phyloP scores from a whole-genome alignment of 2,888 invertebrate genomes.

The Plusia festucae region DNA sequence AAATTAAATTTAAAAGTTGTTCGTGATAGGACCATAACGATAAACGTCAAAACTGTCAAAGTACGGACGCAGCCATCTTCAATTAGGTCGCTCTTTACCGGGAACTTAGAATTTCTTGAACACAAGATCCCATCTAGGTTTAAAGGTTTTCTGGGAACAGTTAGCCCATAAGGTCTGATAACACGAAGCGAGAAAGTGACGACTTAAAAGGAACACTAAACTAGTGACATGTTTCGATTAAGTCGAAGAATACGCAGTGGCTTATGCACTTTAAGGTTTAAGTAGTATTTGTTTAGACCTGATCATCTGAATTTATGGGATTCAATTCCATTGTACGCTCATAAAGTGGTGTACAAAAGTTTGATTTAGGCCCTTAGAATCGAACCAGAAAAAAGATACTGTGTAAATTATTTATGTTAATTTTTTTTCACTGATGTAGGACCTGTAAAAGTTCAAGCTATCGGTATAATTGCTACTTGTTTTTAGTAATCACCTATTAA shows the following conservation, averaged over 20 bases:
- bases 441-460: too few species aligned
- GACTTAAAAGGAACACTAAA: slow-evolving; percentile 12
- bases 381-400: too few species aligned
- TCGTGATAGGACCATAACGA: neutral
- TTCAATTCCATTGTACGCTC: too few species aligned
- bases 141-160: slow-evolving; percentile 49
- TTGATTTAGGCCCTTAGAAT: too few species aligned
- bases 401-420: too few species aligned
- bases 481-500: too few species aligned
- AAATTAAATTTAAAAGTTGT: neutral
- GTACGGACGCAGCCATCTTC: neutral
- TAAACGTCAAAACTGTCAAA: slow-evolving; percentile 2
- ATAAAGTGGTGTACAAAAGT: too few species aligned
- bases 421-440: too few species aligned
- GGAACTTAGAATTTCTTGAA: slow-evolving; percentile 12
- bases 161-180: slow-evolving; percentile 27
- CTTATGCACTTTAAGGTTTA: too few species aligned
- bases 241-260: neutral
- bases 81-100: slow-evolving; percentile 13
- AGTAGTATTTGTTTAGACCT: too few species aligned
- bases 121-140: slow-evolving; percentile 41
- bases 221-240: slow-evolving; percentile 32
- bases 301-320: too few species aligned
- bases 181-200: slow-evolving; percentile 32
- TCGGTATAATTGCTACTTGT: too few species aligned